Base-by-base conservation (phyloP, 2,113 vertebrate species). In the Collichthys lucidus region DNA sequence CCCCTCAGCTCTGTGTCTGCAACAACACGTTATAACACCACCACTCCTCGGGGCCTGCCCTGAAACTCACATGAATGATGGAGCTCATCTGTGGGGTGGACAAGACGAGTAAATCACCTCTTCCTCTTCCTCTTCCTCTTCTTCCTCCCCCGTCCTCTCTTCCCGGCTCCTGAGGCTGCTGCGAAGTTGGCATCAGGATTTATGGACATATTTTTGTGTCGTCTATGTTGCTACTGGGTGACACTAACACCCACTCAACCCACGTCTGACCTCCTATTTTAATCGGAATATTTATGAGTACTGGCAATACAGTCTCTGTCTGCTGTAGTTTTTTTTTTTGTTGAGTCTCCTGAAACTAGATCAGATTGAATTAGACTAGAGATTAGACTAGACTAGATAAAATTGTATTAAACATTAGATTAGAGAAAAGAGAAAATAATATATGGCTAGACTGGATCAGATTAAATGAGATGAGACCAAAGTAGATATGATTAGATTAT, bases 21-120 rank as follows among this genome's bases (percentile, higher is more conserved):
- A 57, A 5, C 46, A 46, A 35, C 31, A 46, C 31, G 35, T n/a
- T 19, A 68, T 29, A 75, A 65, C 66, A 53, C 44, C 24, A 2
- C 2, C 66, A 2, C 42, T 71, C 65, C 71, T 64, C 42, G 15
- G 73, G 67, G 60, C 55, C 26, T 10, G 44, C 4, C 22, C 61
- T 9, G 4, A 16, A 26, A 29, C 50, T 70, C 65, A 26, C 67
- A 26, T 49, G 46, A 53, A 62, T 76, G 71, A 81, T 66, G 73
- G 40, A 68, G 60, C 66, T 85, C 47, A 77, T 85, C 53, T 72
- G 65, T 16, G 52, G 29, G 49, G 56, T n/a, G 76, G 63, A 74
- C 35, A 63, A 62, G 69, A 53, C 0, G 17, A 67, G 52, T 80
- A 72, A 80, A 61, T 77, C 66, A 74, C 31, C 40, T 67, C 59